A percentile compares a stretch with the other conserved stretches of the same genome.
Evolutionary conservation across 2,113 vertebrate genomes (phyloP).

Genomic region (Pteronura brasiliensis): DNA sequence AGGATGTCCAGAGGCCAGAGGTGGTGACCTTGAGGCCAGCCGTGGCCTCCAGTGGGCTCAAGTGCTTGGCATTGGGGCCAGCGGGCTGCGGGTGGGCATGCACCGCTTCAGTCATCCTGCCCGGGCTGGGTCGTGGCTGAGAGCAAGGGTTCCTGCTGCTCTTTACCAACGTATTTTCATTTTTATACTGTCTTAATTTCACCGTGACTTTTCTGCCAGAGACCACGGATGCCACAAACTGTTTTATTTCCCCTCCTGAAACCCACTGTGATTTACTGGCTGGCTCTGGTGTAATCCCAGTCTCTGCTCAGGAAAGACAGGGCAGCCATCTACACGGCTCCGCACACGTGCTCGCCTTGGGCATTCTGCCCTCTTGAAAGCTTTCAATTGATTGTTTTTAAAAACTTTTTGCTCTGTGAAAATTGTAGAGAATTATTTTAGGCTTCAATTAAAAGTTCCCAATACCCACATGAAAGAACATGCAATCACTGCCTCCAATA

Average conservation of each 20-base stretch:
- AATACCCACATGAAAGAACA: constrained; percentile 68
- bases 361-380: constrained; percentile 79
- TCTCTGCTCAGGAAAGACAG: constrained; percentile 83
- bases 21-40: not conserved
- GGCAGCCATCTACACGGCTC: constrained; percentile 81
- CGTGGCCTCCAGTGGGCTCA: not conserved
- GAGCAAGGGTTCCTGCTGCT: not conserved
- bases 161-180: not conserved
- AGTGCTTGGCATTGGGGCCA: not conserved
- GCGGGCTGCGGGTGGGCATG: not conserved
- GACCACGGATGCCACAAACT: constrained; percentile 70
- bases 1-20: not conserved
- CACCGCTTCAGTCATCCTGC: not conserved
- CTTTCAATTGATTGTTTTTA: constrained; percentile 75
- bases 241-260: constrained; percentile 78
- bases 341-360: constrained; percentile 78
- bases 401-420: constrained; percentile 78
- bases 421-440: constrained; percentile 78
- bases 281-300: constrained; percentile 81
- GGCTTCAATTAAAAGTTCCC: constrained; percentile 68
- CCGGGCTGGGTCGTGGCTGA: rapidly evolving
- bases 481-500: constrained; percentile 76
- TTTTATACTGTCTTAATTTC: constrained; percentile 5
- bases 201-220: constrained; percentile 1
- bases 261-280: constrained; percentile 81